Percentiles rank a stretch among this genome's conserved stretches.
Evolutionary conservation across 2,797 vertebrate genomes (phyloP).

Genomic region (Mionectes olivaceus): DNA sequence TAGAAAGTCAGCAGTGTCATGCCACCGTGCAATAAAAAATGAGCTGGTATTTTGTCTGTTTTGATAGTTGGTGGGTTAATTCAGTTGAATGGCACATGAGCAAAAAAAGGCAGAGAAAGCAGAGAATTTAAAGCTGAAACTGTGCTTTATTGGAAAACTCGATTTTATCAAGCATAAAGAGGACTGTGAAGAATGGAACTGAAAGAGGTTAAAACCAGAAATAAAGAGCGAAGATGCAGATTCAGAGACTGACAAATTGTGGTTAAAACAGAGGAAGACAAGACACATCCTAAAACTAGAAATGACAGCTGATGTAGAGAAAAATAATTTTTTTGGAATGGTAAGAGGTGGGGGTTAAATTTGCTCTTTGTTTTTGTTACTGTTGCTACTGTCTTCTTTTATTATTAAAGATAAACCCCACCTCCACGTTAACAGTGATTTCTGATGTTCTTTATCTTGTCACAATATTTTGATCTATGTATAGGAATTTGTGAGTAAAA

Average conservation of each 20-base stretch:
- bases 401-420: not conserved
- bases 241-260: not conserved
- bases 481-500: not conserved
- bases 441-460: not conserved
- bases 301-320: not conserved
- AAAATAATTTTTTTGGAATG: not conserved
- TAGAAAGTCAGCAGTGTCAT: not conserved
- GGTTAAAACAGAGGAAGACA: not conserved
- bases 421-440: not conserved
- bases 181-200: not conserved
- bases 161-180: not conserved
- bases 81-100: not conserved
- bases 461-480: not conserved
- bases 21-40: not conserved
- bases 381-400: not conserved
- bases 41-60: not conserved
- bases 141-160: not conserved
- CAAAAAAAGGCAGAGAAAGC: not conserved
- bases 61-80: not conserved
- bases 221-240: not conserved
- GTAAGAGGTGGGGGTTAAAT: not conserved
- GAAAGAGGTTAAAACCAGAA: not conserved
- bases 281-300: not conserved
- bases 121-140: not conserved
- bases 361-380: not conserved